phyloP scores from a whole-genome alignment of 2,888 invertebrate species.

The Pterostichus madidus region DNA sequence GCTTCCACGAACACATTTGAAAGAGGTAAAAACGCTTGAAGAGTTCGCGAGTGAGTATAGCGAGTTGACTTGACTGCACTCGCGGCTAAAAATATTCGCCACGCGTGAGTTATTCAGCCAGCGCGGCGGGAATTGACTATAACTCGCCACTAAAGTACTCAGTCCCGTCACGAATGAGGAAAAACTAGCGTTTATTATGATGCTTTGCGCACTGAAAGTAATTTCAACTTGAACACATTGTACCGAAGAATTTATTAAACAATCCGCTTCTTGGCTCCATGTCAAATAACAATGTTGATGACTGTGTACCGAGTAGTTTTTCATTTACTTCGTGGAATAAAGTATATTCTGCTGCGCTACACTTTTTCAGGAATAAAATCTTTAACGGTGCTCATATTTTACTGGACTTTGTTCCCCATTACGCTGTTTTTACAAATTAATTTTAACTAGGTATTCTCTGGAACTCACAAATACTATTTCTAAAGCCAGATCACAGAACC shows the following conservation, averaged over 20 bases:
- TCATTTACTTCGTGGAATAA: constrained; percentile 49
- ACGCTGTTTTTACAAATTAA: constrained; percentile 39
- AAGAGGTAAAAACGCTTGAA: constrained; percentile 24
- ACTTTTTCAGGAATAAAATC: constrained; percentile 51
- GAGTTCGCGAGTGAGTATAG: not conserved
- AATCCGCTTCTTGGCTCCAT: constrained; percentile 55
- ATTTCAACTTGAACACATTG: constrained; percentile 60
- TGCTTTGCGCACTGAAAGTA: constrained; percentile 55
- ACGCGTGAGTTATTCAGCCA: constrained; percentile 52
- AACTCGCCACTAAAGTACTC: constrained; percentile 53
- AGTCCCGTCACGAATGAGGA: constrained; percentile 50
- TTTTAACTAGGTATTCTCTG: constrained; percentile 37
- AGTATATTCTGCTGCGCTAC: constrained; percentile 16
- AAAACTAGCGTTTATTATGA: constrained; percentile 55
- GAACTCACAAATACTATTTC: constrained; percentile 17
- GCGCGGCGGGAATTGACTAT: constrained; percentile 58
- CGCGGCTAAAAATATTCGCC: constrained; percentile 52
- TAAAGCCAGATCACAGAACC: constrained; percentile 37
- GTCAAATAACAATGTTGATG: constrained; percentile 57
- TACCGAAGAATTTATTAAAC: constrained; percentile 56
- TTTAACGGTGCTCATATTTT: constrained; percentile 41
- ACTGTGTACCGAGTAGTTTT: constrained; percentile 31
- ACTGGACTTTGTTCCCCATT: constrained; percentile 35
- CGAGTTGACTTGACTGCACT: not conserved
- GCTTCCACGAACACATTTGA: constrained; percentile 26